phyloP scores from a whole-genome alignment of 1,140 invertebrate species.

The Zaprionus kolodkinae region DNA sequence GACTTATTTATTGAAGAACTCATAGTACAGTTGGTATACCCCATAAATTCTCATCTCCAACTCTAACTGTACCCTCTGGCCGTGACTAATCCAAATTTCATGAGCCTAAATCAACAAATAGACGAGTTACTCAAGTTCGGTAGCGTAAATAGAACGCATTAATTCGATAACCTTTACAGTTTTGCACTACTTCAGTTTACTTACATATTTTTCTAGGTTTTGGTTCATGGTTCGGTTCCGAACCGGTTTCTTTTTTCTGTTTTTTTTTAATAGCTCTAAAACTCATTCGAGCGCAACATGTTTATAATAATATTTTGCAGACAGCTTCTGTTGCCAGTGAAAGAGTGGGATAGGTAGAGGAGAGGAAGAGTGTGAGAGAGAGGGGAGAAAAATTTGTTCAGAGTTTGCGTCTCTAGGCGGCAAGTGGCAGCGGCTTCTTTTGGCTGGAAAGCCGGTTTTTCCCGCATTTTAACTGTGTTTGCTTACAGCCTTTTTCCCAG shows the following conservation, averaged over 20 bases:
- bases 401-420: conserved; percentile 15
- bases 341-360: neutral
- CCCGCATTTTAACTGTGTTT: conserved; percentile 27
- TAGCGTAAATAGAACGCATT: conserved; percentile 1
- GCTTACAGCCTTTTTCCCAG: conserved; percentile 4
- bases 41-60: neutral
- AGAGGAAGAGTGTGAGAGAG: neutral
- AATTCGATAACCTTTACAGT: neutral
- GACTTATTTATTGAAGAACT: too few species aligned
- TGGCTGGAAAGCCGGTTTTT: conserved; percentile 15
- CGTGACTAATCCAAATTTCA: neutral
- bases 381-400: conserved; percentile 14
- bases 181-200: neutral
- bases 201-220: conserved; percentile 18
- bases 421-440: conserved; percentile 43
- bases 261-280: conserved; percentile 26
- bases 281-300: conserved; percentile 47
- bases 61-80: neutral
- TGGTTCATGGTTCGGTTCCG: conserved; percentile 46
- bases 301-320: conserved; percentile 53
- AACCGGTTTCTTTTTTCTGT: conserved; percentile 31
- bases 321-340: conserved; percentile 35
- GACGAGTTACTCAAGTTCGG: neutral
- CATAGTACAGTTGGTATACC: too few species aligned
- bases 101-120: neutral